Evolutionary conservation across 1,140 invertebrate genomes (phyloP).

Genomic region (Drosophila nannoptera): DNA sequence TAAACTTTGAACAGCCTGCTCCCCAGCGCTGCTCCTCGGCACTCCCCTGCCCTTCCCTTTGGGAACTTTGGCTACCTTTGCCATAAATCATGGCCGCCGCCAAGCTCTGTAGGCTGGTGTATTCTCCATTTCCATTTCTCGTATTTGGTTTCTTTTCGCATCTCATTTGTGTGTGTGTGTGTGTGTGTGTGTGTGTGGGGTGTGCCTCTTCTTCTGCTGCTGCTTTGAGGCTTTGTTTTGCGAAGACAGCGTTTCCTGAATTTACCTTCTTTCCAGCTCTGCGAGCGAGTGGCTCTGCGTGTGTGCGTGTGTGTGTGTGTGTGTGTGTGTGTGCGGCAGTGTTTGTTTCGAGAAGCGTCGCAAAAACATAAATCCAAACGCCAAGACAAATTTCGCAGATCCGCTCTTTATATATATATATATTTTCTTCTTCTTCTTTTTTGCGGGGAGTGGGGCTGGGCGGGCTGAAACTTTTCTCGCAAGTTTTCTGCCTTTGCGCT

Average conservation of each 20-base stretch:
- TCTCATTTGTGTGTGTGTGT: constrained; percentile 36
- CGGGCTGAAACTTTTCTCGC: constrained; percentile 51
- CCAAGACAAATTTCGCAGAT: constrained; percentile 78
- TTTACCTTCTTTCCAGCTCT: constrained; percentile 59
- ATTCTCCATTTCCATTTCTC: constrained; percentile 35
- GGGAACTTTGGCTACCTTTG: constrained; percentile 67
- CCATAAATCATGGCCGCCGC: constrained; percentile 71
- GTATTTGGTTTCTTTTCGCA: constrained; percentile 17
- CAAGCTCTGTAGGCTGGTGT: constrained; percentile 61
- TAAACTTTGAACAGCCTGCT: constrained; percentile 49
- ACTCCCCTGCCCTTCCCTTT: neutral
- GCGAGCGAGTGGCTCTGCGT: constrained; percentile 2
- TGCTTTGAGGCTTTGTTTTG: constrained; percentile 62
- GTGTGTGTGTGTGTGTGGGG: neutral
- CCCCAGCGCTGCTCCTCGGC: too few relatives aligned
- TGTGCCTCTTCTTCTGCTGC: too few relatives aligned
- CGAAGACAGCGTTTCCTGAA: constrained; percentile 73
- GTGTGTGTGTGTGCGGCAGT: neutral
- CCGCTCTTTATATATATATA: constrained; percentile 35
- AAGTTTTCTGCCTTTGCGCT: constrained; percentile 61
- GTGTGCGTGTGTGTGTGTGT: constrained; percentile 23
- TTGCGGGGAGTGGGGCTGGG: constrained; percentile 5
- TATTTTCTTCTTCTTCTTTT: neutral
- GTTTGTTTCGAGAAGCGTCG: constrained; percentile 73
- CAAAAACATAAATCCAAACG: constrained; percentile 78